Evolutionary conservation across 2,888 invertebrate species (phyloP).

Genomic region (Acleris holmiana): DNA sequence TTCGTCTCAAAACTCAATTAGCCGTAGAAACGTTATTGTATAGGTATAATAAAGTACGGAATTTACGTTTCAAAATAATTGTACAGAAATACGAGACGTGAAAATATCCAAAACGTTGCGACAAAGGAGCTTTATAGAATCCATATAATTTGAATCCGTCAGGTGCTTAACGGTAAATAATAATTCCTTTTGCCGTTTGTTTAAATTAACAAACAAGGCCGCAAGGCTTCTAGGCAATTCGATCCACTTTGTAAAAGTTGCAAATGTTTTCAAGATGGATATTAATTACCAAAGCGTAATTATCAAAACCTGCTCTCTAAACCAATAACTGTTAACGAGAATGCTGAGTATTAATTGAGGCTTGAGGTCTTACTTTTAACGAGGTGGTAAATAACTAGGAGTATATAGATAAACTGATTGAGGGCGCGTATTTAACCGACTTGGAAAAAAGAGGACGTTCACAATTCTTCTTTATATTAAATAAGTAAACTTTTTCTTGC

Average conservation of each 20-base stretch:
- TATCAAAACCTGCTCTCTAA: conserved; percentile 20
- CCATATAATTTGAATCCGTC: conserved; percentile 22
- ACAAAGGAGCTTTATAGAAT: conserved; percentile 19
- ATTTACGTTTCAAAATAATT: neutral
- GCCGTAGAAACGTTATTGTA: neutral
- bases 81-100: conserved; percentile 2
- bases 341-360: conserved; percentile 12
- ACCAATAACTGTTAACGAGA: conserved; percentile 22
- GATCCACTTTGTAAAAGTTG: conserved; percentile 34
- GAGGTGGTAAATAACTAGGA: neutral
- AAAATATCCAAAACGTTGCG: conserved; percentile 4
- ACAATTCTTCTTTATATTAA: no score
- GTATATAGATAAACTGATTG: neutral
- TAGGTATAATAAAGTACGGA: conserved; percentile 1
- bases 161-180: conserved; percentile 25
- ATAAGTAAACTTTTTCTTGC: no score
- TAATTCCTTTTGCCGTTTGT: conserved; percentile 33
- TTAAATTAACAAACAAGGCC: conserved; percentile 35
- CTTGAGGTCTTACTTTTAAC: conserved; percentile 13
- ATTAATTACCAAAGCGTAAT: conserved; percentile 29
- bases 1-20: neutral
- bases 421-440: neutral
- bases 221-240: conserved; percentile 31
- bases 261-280: conserved; percentile 32
- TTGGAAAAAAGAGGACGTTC: no score